Evolutionary conservation across 2,113 vertebrate species (phyloP).

Genomic region (Sinosuthora webbiana): DNA sequence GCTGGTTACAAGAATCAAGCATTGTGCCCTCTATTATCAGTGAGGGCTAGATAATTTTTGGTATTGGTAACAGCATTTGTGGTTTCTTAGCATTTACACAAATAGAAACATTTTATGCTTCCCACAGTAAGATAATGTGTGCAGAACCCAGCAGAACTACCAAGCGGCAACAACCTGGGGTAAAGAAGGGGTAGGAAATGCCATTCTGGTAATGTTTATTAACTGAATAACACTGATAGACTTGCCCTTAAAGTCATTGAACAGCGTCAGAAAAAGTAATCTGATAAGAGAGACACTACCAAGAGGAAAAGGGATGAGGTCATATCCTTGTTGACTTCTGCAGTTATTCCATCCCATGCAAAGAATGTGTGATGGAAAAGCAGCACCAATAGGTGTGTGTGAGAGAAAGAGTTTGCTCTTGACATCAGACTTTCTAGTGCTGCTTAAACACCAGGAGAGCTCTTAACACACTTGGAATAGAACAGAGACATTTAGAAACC

Average conservation of each 20-base stretch:
- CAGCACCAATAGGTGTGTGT: background rate
- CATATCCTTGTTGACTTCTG: background rate
- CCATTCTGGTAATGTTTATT: background rate
- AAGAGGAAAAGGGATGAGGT: background rate
- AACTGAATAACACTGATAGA: background rate
- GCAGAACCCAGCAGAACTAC: background rate
- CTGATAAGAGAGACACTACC: background rate
- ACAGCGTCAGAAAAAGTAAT: background rate
- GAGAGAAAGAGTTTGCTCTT: background rate
- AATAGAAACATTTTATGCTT: background rate
- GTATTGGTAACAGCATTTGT: background rate
- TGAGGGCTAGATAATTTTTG: background rate
- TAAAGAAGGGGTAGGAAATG: background rate
- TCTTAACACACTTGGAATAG: background rate
- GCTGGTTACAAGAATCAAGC: background rate
- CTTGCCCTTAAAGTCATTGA: background rate
- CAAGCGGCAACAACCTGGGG: background rate
- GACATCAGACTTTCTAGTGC: background rate
- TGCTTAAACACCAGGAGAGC: background rate
- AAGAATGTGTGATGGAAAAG: background rate
- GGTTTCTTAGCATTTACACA: background rate
- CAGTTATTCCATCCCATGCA: background rate
- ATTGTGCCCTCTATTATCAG: background rate
- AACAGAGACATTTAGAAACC: background rate
- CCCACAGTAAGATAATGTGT: background rate